These are phyloP conservation scores for Eristalinus aeneus DNA, from an alignment of 2,888 invertebrate genomes.

Conservation along the genomic window DNA sequence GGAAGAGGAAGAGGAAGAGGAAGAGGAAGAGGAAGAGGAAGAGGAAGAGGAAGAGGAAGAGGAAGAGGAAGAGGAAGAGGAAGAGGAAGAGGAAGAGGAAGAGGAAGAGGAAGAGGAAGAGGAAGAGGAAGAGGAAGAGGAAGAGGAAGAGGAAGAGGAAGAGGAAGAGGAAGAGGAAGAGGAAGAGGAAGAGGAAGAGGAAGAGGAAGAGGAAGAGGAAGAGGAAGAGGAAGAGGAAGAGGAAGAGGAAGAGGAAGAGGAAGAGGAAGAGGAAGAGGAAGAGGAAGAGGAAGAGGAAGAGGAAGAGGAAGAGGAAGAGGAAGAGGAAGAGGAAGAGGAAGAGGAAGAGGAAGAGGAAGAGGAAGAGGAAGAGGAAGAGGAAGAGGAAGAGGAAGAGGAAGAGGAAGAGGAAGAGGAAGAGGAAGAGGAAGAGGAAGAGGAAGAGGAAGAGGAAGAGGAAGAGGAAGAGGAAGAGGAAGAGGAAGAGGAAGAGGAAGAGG, in stretches of 20 bases:
- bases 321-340: not conserved
- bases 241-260: slow-evolving; percentile 5
- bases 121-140: slow-evolving; percentile 5
- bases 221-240: slow-evolving; percentile 5
- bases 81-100: slow-evolving; percentile 5
- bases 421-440: not conserved
- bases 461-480: not conserved
- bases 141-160: slow-evolving; percentile 5
- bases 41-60: no score
- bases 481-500: not conserved
- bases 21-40: no score
- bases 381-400: not conserved
- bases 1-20: no score
- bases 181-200: slow-evolving; percentile 5
- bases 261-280: slow-evolving; percentile 5
- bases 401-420: not conserved
- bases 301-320: not conserved
- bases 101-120: slow-evolving; percentile 5
- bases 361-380: not conserved
- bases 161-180: slow-evolving; percentile 5
- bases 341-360: not conserved
- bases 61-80: no score
- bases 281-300: slow-evolving; percentile 3
- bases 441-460: not conserved
- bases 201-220: slow-evolving; percentile 5